Evolutionary conservation across 2,113 vertebrate genomes (phyloP).

Genomic region (Tachycineta bicolor): DNA sequence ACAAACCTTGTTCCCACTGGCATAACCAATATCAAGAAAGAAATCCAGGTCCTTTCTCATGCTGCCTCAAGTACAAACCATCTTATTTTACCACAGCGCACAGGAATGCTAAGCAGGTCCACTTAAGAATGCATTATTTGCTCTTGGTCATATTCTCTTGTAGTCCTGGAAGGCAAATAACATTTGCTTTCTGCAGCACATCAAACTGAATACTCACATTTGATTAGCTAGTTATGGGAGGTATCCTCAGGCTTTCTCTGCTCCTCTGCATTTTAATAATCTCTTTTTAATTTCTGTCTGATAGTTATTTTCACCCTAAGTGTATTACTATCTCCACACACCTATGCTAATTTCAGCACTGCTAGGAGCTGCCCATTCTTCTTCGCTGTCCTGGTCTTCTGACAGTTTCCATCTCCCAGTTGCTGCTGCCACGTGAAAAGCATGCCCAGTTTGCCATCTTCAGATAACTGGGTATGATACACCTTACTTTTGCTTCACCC

Average conservation of each 20-base stretch:
- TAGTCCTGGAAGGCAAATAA: conserved; percentile 50
- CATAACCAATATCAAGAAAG: background rate
- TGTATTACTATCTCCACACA: conserved; percentile 7
- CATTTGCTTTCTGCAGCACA: conserved; percentile 45
- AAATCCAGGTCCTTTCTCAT: background rate
- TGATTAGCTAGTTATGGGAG: conserved; percentile 29
- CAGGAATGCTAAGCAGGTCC: conserved; percentile 22
- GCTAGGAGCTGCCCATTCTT: background rate
- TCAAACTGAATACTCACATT: conserved; percentile 41
- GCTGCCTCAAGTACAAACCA: background rate
- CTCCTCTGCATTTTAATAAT: conserved; percentile 52
- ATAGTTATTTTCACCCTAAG: conserved; percentile 28
- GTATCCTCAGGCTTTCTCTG: conserved; percentile 29
- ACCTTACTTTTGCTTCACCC: background rate
- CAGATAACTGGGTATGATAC: background rate
- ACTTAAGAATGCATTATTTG: conserved; percentile 48
- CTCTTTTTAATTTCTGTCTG: conserved; percentile 47
- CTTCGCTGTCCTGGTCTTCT: background rate
- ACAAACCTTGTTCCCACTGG: background rate
- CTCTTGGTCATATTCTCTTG: conserved; percentile 39
- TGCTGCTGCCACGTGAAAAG: background rate
- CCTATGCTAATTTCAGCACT: background rate
- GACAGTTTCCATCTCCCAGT: background rate
- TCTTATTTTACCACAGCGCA: background rate
- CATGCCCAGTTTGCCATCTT: background rate